Percentiles rank a stretch among this genome's conserved stretches.
Evolutionary conservation across 2,888 invertebrate species (phyloP).

Genomic region (Cecidostiba fungosa): DNA sequence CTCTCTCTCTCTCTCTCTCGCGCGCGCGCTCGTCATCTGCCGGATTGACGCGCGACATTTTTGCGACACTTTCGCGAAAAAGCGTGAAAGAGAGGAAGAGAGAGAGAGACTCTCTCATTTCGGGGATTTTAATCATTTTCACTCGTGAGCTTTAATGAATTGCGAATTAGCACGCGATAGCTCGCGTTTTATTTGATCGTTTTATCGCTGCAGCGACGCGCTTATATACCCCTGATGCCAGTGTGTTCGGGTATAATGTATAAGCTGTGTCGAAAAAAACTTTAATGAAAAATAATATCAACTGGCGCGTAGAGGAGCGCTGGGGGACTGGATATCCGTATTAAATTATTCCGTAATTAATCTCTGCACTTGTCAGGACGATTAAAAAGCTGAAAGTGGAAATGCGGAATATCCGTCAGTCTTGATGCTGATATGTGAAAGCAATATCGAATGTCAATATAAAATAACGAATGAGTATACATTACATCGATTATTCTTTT

Average conservation of each 20-base stretch:
- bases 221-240: no score
- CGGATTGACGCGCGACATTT: slow-evolving; percentile 58
- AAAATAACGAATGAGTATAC: neutral
- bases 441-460: neutral
- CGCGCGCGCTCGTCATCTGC: slow-evolving; percentile 66
- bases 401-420: neutral
- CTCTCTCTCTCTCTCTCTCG: slow-evolving; percentile 64
- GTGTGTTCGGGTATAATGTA: slow-evolving; percentile 31
- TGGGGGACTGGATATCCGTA: slow-evolving; percentile 7
- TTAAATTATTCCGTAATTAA: slow-evolving; percentile 53
- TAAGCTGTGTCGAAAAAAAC: slow-evolving; percentile 40
- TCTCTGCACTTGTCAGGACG: slow-evolving; percentile 37
- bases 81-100: neutral
- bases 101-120: neutral
- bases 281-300: slow-evolving; percentile 53
- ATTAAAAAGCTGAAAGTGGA: slow-evolving; percentile 31
- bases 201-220: slow-evolving; percentile 38
- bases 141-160: slow-evolving; percentile 52
- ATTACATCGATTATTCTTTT: neutral
- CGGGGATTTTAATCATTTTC: slow-evolving; percentile 47
- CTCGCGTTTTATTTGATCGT: slow-evolving; percentile 45
- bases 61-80: slow-evolving; percentile 29
- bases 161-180: slow-evolving; percentile 54
- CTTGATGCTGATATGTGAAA: neutral
- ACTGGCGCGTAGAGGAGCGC: no score